Percentiles rank a stretch among this genome's conserved stretches.
Conservation (phyloP, 2,797 vertebrate genomes). For the Chrosomus eos region DNA sequence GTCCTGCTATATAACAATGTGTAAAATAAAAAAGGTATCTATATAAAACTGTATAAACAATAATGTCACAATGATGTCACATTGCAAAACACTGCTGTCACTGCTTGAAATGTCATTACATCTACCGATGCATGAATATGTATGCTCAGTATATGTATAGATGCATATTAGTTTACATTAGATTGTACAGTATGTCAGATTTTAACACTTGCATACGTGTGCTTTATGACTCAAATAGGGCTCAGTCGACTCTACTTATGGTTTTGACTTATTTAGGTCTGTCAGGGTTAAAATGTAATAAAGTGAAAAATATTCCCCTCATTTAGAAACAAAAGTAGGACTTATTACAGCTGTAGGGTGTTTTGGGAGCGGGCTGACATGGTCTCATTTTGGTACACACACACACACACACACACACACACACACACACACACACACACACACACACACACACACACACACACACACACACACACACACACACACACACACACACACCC, state of each 20-base stretch:
- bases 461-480: constrained; percentile 3
- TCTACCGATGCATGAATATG: background rate
- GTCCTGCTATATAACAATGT: background rate
- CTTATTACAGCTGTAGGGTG: constrained; percentile 35
- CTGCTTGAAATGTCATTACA: background rate
- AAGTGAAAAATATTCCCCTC: constrained; percentile 12
- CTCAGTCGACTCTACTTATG: background rate
- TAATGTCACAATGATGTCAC: background rate
- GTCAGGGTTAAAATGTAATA: constrained; percentile 29
- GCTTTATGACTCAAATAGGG: background rate
- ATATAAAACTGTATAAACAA: background rate
- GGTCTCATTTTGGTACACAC: constrained; percentile 25
- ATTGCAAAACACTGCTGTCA: background rate
- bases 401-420: constrained; percentile 12
- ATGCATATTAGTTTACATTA: background rate
- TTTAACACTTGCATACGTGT: background rate
- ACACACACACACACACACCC: background rate
- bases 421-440: constrained; percentile 1
- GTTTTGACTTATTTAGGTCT: constrained; percentile 39
- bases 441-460: background rate
- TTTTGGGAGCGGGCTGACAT: background rate
- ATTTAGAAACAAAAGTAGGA: constrained; percentile 47
- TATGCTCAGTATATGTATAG: background rate
- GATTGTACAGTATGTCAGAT: background rate
- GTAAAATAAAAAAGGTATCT: no score